These are phyloP conservation scores for Ctenopoma kingsleyae DNA, from an alignment of 2,797 vertebrate species.

Conservation along the genomic window DNA sequence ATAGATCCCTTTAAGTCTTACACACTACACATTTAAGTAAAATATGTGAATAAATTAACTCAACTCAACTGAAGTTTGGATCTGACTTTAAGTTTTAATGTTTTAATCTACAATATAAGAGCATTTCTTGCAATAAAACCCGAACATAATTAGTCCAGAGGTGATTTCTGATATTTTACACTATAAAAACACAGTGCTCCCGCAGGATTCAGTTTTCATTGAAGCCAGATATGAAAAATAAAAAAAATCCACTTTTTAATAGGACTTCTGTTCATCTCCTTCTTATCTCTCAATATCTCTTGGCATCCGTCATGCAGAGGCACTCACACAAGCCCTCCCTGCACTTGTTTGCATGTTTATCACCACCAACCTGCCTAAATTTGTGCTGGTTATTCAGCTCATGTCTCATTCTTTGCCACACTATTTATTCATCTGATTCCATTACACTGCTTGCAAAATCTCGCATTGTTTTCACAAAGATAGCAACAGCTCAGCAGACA, in stretches of 20 bases:
- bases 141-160: conserved; percentile 10
- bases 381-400: conserved; percentile 52
- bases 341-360: conserved; percentile 64
- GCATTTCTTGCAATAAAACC: conserved; percentile 9
- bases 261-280: background rate
- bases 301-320: background rate
- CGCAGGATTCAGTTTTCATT: background rate
- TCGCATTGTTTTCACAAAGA: conserved; percentile 13
- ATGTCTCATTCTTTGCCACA: conserved; percentile 39
- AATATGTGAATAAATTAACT: too few relatives aligned
- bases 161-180: conserved; percentile 17
- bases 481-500: conserved; percentile 32
- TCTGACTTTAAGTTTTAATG: too few relatives aligned
- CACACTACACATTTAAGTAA: too few relatives aligned
- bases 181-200: conserved; percentile 24
- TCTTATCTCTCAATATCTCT: conserved; percentile 7
- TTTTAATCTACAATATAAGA: conserved; percentile 1
- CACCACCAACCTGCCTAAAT: conserved; percentile 48
- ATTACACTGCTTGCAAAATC: conserved; percentile 11
- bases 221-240: conserved; percentile 4
- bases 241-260: conserved; percentile 10
- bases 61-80: background rate
- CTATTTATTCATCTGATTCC: conserved; percentile 52
- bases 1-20: too few relatives aligned
- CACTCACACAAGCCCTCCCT: background rate